A percentile compares a stretch with the other conserved stretches of the same genome.
Conservation (phyloP, 2,797 vertebrate species). For the Tiaroga cobitis region DNA sequence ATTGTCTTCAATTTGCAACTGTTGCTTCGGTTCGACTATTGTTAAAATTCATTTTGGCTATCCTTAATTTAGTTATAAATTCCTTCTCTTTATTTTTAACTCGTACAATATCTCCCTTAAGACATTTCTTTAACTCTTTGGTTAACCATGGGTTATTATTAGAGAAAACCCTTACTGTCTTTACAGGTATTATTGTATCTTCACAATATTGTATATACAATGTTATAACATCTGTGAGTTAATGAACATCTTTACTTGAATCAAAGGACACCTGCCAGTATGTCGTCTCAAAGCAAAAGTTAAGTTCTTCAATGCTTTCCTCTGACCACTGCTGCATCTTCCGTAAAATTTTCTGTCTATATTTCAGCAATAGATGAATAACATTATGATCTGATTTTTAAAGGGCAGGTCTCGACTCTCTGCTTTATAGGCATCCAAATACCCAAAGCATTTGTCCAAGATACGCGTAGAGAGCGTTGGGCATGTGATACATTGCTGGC, state of each 20-base stretch:
- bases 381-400: neutral
- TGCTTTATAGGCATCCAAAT: neutral
- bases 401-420: neutral
- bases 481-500: neutral
- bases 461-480: neutral
- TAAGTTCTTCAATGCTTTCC: neutral
- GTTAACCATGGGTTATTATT: conserved; percentile 14
- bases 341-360: neutral
- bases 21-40: neutral
- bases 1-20: neutral
- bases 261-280: neutral
- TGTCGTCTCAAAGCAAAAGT: neutral
- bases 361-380: neutral
- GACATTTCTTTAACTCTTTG: neutral
- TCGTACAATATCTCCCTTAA: neutral
- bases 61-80: neutral
- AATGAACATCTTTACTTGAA: neutral
- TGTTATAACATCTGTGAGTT: neutral
- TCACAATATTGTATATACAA: too few species aligned
- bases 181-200: neutral
- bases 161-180: neutral
- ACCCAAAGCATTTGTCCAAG: neutral
- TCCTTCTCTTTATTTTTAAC: neutral
- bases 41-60: neutral
- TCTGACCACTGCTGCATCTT: too few species aligned